Conservation (phyloP, 2,113 vertebrate species). For the Proterorhinus semilunaris region DNA sequence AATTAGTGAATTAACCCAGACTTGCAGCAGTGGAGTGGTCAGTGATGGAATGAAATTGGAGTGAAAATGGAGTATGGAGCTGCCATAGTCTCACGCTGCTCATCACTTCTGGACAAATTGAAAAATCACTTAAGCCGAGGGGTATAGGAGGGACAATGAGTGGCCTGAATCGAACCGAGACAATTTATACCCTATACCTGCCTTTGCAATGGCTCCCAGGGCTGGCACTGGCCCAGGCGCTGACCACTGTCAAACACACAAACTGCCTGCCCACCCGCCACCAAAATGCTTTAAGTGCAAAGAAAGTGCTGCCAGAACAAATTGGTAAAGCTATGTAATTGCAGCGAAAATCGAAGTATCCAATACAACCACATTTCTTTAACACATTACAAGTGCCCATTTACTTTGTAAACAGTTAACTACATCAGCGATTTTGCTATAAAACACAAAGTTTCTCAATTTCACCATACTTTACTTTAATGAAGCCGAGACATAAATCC, state of each 20-base stretch:
- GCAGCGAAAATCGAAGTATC: conserved; percentile 21
- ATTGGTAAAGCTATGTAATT: conserved; percentile 27
- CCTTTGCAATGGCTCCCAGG: conserved; percentile 19
- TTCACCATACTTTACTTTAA: no score
- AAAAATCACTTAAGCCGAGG: conserved; percentile 34
- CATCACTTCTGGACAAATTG: conserved; percentile 20
- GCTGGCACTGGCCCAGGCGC: conserved; percentile 36
- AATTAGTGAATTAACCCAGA: conserved; percentile 1
- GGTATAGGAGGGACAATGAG: conserved; percentile 25
- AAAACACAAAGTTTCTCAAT: not conserved
- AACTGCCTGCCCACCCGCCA: conserved; percentile 13
- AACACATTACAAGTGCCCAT: not conserved
- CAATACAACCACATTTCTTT: conserved; percentile 8
- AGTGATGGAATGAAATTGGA: conserved; percentile 22
- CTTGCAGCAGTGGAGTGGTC: not conserved
- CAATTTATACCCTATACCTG: conserved; percentile 40
- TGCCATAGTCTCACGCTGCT: conserved; percentile 38
- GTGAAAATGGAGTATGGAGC: conserved; percentile 29
- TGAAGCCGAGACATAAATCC: no score
- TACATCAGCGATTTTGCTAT: not conserved
- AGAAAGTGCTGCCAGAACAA: conserved; percentile 36
- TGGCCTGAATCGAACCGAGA: conserved; percentile 33
- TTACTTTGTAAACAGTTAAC: not conserved
- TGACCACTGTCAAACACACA: conserved; percentile 44
- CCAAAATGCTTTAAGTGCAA: conserved; percentile 28